These are phyloP conservation scores for Drosophila greeni DNA, from an alignment of 2,888 invertebrate genomes.

Conservation along the genomic window DNA sequence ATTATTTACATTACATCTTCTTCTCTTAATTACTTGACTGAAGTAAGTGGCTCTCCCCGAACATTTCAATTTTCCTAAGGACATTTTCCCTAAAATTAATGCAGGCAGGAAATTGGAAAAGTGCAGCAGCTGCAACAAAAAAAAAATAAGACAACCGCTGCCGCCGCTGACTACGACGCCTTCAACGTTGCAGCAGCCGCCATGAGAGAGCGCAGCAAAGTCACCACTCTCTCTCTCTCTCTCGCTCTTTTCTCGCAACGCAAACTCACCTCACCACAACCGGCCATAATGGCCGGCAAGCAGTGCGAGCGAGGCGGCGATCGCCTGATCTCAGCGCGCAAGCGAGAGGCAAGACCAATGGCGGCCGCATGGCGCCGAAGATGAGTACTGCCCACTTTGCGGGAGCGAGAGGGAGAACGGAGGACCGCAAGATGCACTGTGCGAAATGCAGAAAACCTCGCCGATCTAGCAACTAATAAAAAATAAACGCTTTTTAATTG, in stretches of 20 bases:
- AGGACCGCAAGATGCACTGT: slow-evolving; percentile 23
- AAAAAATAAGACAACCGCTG: slow-evolving; percentile 6
- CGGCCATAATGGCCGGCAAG: slow-evolving; percentile 33
- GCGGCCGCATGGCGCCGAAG: slow-evolving; percentile 57
- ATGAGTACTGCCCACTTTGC: slow-evolving; percentile 55
- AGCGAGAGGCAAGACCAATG: slow-evolving; percentile 73
- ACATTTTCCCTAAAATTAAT: slow-evolving; percentile 9
- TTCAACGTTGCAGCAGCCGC: slow-evolving; percentile 19
- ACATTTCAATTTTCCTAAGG: slow-evolving; percentile 17
- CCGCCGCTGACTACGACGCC: background rate
- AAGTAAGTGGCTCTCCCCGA: background rate
- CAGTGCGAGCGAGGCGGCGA: slow-evolving; percentile 57
- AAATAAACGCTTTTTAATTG: slow-evolving; percentile 67
- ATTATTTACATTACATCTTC: background rate
- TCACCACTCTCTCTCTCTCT: slow-evolving; percentile 15
- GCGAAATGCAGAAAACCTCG: slow-evolving; percentile 38
- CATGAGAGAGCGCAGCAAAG: slow-evolving; percentile 16
- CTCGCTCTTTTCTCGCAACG: too few relatives aligned
- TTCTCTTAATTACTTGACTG: background rate
- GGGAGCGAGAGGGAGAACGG: slow-evolving; percentile 21
- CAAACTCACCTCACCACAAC: slow-evolving; percentile 56
- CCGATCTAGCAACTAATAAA: slow-evolving; percentile 25
- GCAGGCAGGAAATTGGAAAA: slow-evolving; percentile 12
- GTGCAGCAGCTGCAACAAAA: slow-evolving; percentile 48
- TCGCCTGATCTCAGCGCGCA: slow-evolving; percentile 53